Evolutionary conservation across 2,113 vertebrate species (phyloP), one percentile per base, ranked within the genome.

Genomic region (Vanacampus margaritifer): DNA sequence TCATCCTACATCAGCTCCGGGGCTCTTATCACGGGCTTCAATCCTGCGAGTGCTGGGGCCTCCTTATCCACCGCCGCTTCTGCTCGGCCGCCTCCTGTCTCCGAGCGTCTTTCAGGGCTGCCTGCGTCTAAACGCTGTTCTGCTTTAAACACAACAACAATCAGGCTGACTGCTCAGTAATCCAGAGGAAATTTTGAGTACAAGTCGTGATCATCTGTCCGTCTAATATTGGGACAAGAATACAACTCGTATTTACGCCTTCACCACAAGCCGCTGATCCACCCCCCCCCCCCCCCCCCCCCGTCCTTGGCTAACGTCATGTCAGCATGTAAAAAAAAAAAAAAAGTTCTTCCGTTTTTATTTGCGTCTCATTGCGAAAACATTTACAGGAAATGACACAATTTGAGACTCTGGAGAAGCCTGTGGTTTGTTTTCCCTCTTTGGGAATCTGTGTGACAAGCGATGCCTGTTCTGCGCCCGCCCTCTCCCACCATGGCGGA

Each of bases 11-110:
- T 84, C 84, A 87, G 86, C 77, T 82, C 68, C 9, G 46, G 46
- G 67, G 76, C 78, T 75, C 64, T 90, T 91, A 91, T 91, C 88
- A 82, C 45, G 13, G 74, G 78, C 81, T 81, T 81, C 82, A 74
- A 80, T 89, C 85, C 83, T 51, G 59, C 68, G 68, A 87, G 82
- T 76, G 73, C 87, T 43, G 79, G 87, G 86, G 82, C 84, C 82
- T 86, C 61, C 87, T 91, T 92, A 92, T 92, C 91, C 50, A 70
- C 3, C 54, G 36, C 69, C 64, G 65, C 75, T 72, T 84, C 75
- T 72, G 84, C 87, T 74, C 74, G 73, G 67, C 75, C 79, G 82
- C 73, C 78, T 84, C 71, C 78, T 75, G 83, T 86, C 83, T 80
- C 65, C 7, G 13, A 68, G 70, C 75, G 70, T 82, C 66, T 46